Evolutionary conservation across 2,113 vertebrate species (phyloP), one percentile per base, ranked within the genome.

Genomic region (Gadus chalcogrammus): DNA sequence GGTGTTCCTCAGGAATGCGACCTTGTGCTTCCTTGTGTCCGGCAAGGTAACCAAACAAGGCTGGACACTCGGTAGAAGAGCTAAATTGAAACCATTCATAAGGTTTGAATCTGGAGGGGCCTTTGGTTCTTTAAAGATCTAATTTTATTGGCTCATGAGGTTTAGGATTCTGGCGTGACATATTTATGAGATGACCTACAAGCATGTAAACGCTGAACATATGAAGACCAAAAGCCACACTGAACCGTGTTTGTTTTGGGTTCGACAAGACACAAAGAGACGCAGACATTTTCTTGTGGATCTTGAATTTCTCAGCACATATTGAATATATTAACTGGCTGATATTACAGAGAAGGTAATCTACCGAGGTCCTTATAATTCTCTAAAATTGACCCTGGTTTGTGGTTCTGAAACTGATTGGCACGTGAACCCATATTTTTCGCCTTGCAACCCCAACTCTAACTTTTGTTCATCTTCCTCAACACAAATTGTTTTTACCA

Each of bases 1-100:
- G 1, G 27, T 62, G 73, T 28, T 84, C 79, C 56, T 67, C 68
- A 87, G 85, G 89, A 92, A 92, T 91, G 88, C 88, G 88, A 91
- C 91, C 88, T 85, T 72, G 75, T 74, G 72, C 64, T 74, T 67
- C 16, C 5, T 62, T 62, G 68, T 75, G 79, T 84, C 83, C 85
- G 68, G 77, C 77, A 75, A 53, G 38, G 82, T 69, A 84, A 79
- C 77, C 68, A 88, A 87, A 85, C 84, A 86, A 75, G 67, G 72
- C 38, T 79, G 65, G 67, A 69, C 53, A 53, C 56, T 80, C 65
- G 79, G 73, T 79, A 42, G 48, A 65, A 60, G n/a, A n/a, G 58
- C 12, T 67, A 67, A 82, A 90, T 88, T 79, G 56, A 91, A 91
- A 88, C 79, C 88, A 84, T 81, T 80, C 67, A 59, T 20, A 35